Base-by-base conservation (phyloP, 2,888 invertebrate genomes). In the Anaspis maculata region DNA sequence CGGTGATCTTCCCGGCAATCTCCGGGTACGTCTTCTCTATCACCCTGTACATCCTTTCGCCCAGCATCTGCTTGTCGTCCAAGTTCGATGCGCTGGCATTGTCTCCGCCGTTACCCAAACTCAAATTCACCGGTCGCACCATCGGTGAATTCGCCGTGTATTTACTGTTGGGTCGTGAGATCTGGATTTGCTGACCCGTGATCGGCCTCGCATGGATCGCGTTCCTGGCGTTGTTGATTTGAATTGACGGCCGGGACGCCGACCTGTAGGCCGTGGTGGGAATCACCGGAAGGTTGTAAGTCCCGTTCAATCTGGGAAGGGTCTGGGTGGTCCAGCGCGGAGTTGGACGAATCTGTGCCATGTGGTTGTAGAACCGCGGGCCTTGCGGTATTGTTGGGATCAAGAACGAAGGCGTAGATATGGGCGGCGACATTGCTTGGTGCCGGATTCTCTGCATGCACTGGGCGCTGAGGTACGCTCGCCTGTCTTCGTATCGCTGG, bases 41-140 rank as follows among this genome's bases (percentile, higher is more conserved):
- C 48, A 95, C 78, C 13, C 95, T 94, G 80, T 91, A 98, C 37
- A 98, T 76, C 48, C 94, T 82, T 68, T 98, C 97, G 45, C 97
- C 97, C 48, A 98, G 75, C 80, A 97, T 90, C 72, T 97, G 96
- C 64, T 98, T 98, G 67, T 97, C 97, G 56, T 98, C 96, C 62
- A 91, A 89, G 14, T 89, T 84, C 21, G 83, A 81, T 41, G 89
- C 83, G 32, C 95, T 91, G 64, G 96, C 69, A 81, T 92, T 85
- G 30, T 61, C 61, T 3, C 62, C 62, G 3, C 59, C 61, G 38
- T 61, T 61, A 3, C 62, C 62, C 3, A 58, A 59, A 37, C 60
- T 61, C 16, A 58, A 44, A 14, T 53, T 52, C 28, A 55, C 47
- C 3, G 62, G 57, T 26, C 61, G 42, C 15, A 56, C 49, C 34